A percentile compares a stretch with the other conserved stretches of the same genome.
phyloP scores from a whole-genome alignment of 1,140 invertebrate genomes.

The Plectus sambesii region DNA sequence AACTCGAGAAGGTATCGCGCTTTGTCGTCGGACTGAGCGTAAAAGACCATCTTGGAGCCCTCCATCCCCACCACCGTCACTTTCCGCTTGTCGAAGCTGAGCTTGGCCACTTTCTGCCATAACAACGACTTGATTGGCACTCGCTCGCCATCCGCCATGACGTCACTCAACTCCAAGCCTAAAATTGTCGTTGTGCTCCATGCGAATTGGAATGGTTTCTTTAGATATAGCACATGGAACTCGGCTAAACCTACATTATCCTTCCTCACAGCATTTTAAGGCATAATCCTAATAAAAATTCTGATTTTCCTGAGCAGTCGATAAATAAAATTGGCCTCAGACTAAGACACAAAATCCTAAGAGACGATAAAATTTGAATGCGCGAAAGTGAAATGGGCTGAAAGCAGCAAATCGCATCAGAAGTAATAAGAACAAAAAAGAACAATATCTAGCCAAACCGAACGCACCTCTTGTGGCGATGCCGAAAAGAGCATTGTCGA shows the following conservation, averaged over 20 bases:
- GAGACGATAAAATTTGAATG: too few species aligned
- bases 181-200: too few species aligned
- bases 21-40: slow-evolving; percentile 34
- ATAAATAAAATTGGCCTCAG: too few species aligned
- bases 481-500: slow-evolving; percentile 46
- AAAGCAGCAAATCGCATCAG: too few species aligned
- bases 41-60: slow-evolving; percentile 22
- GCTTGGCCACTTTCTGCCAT: slow-evolving; percentile 20
- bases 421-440: too few species aligned
- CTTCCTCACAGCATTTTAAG: background rate
- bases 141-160: slow-evolving; percentile 24
- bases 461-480: slow-evolving; percentile 50
- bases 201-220: too few species aligned
- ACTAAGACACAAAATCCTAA: too few species aligned
- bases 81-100: slow-evolving; percentile 21
- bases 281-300: background rate
- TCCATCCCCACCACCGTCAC: slow-evolving; percentile 20
- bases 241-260: too few species aligned
- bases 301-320: too few species aligned
- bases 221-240: too few species aligned
- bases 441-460: slow-evolving; percentile 67
- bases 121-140: slow-evolving; percentile 19
- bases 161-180: slow-evolving; percentile 25
- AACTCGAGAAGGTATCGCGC: slow-evolving; percentile 30
- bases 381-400: too few species aligned